Conservation (phyloP, 2,888 invertebrate genomes). For the Phyllotreta striolata region DNA sequence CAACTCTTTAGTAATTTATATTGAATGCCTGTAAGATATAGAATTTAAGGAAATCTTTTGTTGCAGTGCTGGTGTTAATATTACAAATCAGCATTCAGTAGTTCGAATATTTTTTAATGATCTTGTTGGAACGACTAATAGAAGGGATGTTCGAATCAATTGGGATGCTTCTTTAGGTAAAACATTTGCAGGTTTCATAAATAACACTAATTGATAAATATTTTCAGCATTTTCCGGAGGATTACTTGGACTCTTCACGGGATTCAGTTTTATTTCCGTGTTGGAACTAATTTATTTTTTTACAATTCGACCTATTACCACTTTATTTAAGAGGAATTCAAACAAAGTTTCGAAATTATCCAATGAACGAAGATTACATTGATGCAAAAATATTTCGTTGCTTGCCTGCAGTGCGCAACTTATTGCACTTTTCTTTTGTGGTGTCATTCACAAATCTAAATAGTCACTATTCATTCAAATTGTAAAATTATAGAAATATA, state of each 20-base stretch:
- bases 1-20: constrained; percentile 43
- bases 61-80: constrained; percentile 54
- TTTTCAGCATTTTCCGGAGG: constrained; percentile 75
- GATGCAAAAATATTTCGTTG: too few relatives aligned
- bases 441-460: too few relatives aligned
- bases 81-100: constrained; percentile 65
- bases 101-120: constrained; percentile 74
- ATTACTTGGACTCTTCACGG: constrained; percentile 72
- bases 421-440: too few relatives aligned
- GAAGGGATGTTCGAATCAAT: constrained; percentile 72
- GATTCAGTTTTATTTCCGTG: constrained; percentile 74
- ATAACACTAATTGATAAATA: not conserved
- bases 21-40: not conserved
- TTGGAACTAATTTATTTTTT: constrained; percentile 73
- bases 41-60: not conserved
- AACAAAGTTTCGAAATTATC: not conserved
- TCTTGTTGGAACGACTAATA: constrained; percentile 71
- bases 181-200: not conserved
- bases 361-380: not conserved
- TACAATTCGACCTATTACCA: constrained; percentile 48
- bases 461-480: too few relatives aligned
- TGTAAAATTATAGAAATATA: too few relatives aligned
- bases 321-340: not conserved
- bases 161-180: constrained; percentile 76
- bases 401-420: too few relatives aligned